phyloP scores from a whole-genome alignment of 2,888 invertebrate species.

The Balanococcus diminutus region DNA sequence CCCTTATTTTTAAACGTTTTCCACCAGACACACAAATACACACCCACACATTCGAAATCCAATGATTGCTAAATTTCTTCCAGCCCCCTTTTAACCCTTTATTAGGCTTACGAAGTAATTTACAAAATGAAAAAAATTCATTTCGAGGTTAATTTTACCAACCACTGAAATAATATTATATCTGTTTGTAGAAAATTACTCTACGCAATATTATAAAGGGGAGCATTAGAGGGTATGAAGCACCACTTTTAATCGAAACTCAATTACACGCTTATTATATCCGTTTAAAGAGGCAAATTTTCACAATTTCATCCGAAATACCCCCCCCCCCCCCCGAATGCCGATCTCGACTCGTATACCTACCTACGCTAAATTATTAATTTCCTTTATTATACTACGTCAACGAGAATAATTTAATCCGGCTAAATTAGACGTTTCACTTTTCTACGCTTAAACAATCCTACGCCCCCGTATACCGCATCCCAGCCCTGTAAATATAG shows the following conservation, averaged over 20 bases:
- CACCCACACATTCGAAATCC: not conserved
- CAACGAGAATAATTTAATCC: constrained; percentile 45
- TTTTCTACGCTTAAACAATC: constrained; percentile 2
- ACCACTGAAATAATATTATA: not conserved
- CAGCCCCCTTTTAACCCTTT: not conserved
- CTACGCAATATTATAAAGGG: not conserved
- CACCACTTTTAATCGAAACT: constrained; percentile 50
- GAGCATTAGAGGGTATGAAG: constrained; percentile 42
- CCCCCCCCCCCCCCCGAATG: not conserved
- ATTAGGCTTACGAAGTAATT: too few relatives aligned
- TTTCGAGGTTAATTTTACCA: not conserved
- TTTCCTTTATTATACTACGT: constrained; percentile 37
- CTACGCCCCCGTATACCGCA: not conserved
- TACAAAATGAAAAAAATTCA: not conserved
- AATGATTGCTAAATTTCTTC: not conserved
- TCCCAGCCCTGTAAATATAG: not conserved
- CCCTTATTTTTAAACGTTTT: not conserved
- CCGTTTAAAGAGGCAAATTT: constrained; percentile 32
- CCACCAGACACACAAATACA: not conserved
- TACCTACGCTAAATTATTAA: constrained; percentile 45
- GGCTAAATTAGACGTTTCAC: constrained; percentile 33
- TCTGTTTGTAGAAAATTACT: not conserved
- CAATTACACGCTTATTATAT: constrained; percentile 52
- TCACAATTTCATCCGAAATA: constrained; percentile 44
- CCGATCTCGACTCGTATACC: too few relatives aligned